Evolutionary conservation across 64 coral and sea anemone genomes (phyloP).

Genomic region (Pocillopora damicornis): DNA sequence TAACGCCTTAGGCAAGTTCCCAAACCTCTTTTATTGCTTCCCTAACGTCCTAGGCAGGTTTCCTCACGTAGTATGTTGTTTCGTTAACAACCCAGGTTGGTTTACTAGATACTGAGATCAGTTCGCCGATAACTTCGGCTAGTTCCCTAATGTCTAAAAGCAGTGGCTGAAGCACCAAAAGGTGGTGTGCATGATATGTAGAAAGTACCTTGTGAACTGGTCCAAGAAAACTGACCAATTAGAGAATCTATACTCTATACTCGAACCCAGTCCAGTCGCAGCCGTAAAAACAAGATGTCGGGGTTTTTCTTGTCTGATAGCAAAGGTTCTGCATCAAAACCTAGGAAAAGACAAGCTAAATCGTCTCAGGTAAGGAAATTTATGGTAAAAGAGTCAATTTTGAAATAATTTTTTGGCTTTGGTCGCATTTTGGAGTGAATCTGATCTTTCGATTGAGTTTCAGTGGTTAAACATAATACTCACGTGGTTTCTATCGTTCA

Average conservation of each 20-base stretch:
- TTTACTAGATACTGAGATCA: no score
- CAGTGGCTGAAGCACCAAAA: no score
- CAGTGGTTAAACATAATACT: neutral
- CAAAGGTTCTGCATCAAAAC: conserved; percentile 21
- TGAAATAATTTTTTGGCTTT: neutral
- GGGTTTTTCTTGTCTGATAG: conserved; percentile 45
- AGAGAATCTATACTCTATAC: neutral
- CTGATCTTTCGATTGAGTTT: neutral
- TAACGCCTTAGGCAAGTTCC: no score
- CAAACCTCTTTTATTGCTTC: no score
- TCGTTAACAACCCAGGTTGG: no score
- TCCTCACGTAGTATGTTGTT: no score
- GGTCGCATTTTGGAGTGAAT: neutral
- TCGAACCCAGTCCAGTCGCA: neutral
- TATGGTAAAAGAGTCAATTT: neutral
- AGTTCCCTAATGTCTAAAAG: no score
- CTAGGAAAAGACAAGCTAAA: conserved; percentile 28
- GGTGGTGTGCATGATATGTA: neutral
- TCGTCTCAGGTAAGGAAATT: conserved; percentile 16
- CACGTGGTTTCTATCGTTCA: neutral
- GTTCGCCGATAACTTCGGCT: no score
- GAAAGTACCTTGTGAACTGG: neutral
- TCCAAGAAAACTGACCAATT: neutral
- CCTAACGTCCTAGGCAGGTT: no score
- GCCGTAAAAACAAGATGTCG: conserved; percentile 46